phyloP scores from a whole-genome alignment of 2,797 vertebrate species.

The Brachyrhaphis roseni region DNA sequence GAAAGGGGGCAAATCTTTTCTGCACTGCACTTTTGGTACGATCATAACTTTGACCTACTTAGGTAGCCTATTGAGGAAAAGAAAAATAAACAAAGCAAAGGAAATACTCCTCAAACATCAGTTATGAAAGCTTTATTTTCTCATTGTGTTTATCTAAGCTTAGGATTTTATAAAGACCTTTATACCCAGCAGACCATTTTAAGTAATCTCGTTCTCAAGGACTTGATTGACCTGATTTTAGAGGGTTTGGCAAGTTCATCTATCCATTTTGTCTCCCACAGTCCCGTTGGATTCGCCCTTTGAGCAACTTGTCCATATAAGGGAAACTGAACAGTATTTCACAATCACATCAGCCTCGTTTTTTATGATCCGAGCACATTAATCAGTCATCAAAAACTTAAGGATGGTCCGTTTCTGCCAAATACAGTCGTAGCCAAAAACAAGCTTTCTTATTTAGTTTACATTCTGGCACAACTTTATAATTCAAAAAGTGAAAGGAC shows the following conservation, averaged over 20 bases:
- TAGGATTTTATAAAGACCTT: not conserved
- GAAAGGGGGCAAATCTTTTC: not conserved
- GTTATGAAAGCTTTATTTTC: not conserved
- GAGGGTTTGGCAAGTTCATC: not conserved
- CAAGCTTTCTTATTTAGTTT: not conserved
- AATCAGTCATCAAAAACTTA: slow-evolving; percentile 19
- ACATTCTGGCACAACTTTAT: slow-evolving; percentile 1
- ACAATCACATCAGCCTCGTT: slow-evolving; percentile 30
- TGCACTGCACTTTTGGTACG: not conserved
- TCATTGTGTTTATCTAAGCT: not conserved
- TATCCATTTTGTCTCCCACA: not conserved
- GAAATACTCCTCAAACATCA: not conserved
- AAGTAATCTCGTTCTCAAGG: not conserved
- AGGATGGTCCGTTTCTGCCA: slow-evolving; percentile 32
- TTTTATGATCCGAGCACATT: slow-evolving; percentile 27
- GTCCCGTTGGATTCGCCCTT: not conserved
- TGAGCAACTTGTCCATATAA: slow-evolving; percentile 17
- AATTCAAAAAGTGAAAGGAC: slow-evolving; percentile 11
- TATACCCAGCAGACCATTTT: not conserved
- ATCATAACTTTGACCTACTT: not conserved
- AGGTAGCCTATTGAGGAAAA: not conserved
- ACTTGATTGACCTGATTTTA: not conserved
- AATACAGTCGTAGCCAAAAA: slow-evolving; percentile 28
- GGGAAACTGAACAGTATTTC: slow-evolving; percentile 21
- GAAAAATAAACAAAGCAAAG: not conserved